phyloP scores from a whole-genome alignment of 2,797 vertebrate genomes.

The Tapirus indicus region DNA sequence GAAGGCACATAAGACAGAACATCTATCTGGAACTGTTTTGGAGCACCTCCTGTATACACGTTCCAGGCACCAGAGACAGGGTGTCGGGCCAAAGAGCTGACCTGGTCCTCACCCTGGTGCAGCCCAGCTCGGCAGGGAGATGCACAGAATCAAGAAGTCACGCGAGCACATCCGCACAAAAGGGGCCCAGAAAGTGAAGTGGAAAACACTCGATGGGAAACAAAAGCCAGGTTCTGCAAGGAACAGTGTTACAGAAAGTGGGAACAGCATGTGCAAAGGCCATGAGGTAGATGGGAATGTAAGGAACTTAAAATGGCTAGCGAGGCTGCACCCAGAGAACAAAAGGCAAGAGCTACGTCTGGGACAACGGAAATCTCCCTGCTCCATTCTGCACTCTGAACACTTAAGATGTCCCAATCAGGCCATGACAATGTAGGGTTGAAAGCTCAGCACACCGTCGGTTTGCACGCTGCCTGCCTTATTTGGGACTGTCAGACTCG shows the following conservation, averaged over 20 bases:
- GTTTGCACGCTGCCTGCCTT: neutral
- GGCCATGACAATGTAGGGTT: rapidly evolving
- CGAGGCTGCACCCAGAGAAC: neutral
- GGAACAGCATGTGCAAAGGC: neutral
- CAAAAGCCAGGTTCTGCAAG: neutral
- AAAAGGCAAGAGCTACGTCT: rapidly evolving
- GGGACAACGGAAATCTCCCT: neutral
- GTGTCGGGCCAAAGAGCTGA: neutral
- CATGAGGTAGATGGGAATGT: neutral
- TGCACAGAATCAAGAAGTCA: rapidly evolving
- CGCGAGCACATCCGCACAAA: rapidly evolving
- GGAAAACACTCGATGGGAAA: neutral
- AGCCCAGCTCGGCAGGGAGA: neutral
- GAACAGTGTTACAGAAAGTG: neutral
- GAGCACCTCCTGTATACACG: neutral
- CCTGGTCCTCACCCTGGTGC: rapidly evolving
- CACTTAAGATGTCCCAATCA: neutral
- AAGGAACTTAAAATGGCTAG: neutral
- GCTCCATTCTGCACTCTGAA: neutral
- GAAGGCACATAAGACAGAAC: neutral
- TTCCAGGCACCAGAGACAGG: neutral
- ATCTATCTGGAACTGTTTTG: too few relatives aligned
- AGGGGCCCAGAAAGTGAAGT: neutral
- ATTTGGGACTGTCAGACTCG: rapidly evolving
- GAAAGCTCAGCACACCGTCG: rapidly evolving